A percentile compares a stretch with the other conserved stretches of the same genome.
Evolutionary conservation across 2,797 vertebrate genomes (phyloP).

Genomic region (Podarcis siculus): DNA sequence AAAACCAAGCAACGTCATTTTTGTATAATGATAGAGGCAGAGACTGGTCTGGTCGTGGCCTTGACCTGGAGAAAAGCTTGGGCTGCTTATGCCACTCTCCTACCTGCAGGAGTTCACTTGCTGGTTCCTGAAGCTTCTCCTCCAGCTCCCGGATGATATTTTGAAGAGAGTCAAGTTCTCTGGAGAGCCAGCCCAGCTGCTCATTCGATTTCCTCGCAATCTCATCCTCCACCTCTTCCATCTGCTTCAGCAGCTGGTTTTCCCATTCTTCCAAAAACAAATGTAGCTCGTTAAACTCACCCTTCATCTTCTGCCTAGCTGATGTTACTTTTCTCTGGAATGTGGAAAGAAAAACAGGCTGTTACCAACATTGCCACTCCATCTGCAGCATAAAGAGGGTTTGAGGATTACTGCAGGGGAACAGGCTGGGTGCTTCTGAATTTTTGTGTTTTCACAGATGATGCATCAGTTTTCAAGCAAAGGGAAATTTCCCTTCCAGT

Average conservation of each 20-base stretch:
- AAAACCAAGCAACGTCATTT: neutral
- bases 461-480: too few species aligned
- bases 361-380: neutral
- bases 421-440: too few species aligned
- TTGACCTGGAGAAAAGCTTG: neutral
- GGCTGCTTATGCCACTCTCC: neutral
- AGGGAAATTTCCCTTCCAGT: too few species aligned
- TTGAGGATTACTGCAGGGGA: too few species aligned
- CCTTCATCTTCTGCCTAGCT: neutral
- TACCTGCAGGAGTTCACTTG: neutral
- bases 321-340: neutral
- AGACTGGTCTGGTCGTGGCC: neutral
- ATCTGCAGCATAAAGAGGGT: too few species aligned
- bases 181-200: neutral
- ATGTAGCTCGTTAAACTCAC: neutral
- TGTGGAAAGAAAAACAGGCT: neutral
- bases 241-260: neutral
- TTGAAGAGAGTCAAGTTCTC: neutral
- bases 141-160: neutral
- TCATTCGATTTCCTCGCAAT: neutral
- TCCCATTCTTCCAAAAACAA: neutral
- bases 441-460: too few species aligned
- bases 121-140: neutral
- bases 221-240: neutral
- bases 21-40: too few species aligned